Percentiles rank a stretch among this genome's conserved stretches.
phyloP scores from a whole-genome alignment of 2,797 vertebrate genomes.

The Xenopus petersii region DNA sequence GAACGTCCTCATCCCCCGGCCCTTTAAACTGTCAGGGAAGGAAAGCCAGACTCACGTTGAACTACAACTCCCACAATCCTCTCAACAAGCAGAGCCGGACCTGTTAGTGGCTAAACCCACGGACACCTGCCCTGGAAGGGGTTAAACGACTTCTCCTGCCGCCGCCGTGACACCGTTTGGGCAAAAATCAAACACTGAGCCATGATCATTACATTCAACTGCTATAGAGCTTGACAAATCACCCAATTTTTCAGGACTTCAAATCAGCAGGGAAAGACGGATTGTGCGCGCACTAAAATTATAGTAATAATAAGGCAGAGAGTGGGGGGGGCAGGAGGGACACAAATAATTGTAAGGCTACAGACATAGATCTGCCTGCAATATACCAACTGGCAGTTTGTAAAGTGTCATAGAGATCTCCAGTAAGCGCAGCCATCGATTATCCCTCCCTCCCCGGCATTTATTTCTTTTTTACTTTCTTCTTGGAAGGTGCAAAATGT shows the following conservation, averaged over 20 bases:
- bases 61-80: no score
- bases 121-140: background rate
- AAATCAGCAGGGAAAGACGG: conserved; percentile 2
- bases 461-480: background rate
- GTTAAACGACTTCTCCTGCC: background rate
- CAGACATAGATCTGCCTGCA: background rate
- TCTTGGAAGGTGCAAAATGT: background rate
- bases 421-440: background rate
- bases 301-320: background rate
- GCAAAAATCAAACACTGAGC: background rate
- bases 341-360: background rate
- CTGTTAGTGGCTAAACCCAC: no score
- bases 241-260: background rate
- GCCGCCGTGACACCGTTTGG: background rate
- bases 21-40: conserved; percentile 58
- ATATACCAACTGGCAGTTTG: background rate
- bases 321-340: background rate
- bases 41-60: conserved; percentile 7
- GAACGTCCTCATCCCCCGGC: conserved; percentile 56
- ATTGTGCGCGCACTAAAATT: background rate
- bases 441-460: background rate
- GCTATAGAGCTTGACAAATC: conserved; percentile 1
- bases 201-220: background rate
- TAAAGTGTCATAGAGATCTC: background rate
- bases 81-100: no score